Conservation (phyloP, 2,888 invertebrate genomes). For the Invenusta paracnida region DNA sequence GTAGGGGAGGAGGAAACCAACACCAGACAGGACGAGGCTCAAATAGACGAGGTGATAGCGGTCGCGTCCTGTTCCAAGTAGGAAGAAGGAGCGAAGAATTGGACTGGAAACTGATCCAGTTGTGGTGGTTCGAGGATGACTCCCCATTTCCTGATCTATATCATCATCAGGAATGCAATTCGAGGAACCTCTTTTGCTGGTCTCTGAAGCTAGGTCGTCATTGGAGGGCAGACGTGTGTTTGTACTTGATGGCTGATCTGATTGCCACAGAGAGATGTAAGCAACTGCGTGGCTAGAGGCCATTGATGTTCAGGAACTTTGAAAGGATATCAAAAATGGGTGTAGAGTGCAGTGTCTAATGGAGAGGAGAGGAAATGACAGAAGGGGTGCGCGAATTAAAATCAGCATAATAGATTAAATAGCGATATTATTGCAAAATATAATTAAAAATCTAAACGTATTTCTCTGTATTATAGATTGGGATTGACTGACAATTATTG, state of each 20-base stretch:
- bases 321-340: too few species aligned
- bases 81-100: background rate
- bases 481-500: too few species aligned
- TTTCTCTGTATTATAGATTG: too few species aligned
- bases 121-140: background rate
- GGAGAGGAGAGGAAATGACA: too few species aligned
- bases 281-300: background rate
- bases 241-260: background rate
- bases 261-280: background rate
- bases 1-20: constrained; percentile 82
- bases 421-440: too few species aligned
- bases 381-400: too few species aligned
- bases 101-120: too few species aligned
- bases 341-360: too few species aligned
- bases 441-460: too few species aligned
- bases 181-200: background rate
- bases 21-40: constrained; percentile 76
- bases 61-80: constrained; percentile 48
- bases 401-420: too few species aligned
- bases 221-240: background rate
- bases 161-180: background rate
- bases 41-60: constrained; percentile 70
- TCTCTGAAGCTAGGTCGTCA: too few species aligned
- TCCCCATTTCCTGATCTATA: background rate
- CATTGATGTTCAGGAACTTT: too few species aligned